Base-by-base conservation (phyloP, 2,797 vertebrate species). In the Tolypeutes matacus region DNA sequence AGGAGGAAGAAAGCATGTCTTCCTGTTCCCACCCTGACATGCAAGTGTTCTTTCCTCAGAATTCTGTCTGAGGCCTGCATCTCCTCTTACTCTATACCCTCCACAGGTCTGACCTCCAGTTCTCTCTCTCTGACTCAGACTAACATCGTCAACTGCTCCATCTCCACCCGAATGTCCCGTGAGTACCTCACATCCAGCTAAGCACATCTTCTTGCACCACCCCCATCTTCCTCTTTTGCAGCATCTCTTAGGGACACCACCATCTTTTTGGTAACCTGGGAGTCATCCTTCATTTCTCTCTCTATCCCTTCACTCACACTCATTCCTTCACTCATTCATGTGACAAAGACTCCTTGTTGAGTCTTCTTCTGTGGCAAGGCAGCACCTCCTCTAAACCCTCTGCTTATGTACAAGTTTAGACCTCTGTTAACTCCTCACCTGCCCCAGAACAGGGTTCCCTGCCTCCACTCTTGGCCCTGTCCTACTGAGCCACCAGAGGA, bases 1-100 rank as follows among this genome's bases (percentile, higher is more conserved):
- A 25, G n/a, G 58, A 90, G 23, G 29, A 86, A 77, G 42, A 86
- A 90, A 89, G 2, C 49, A 53, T 51, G 27, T 77, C 34, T 93
- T 92, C 31, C 64, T 17, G 84, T 69, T 23, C 42, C 58, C 13
- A 58, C 15, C 36, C 29, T 75, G 67, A 76, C 23, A 58, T 34
- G 34, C 70, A 94, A 76, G 80, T 86, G 17, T 83, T 46, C 69
- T 89, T 69, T 76, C 34, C 49, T 67, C n/a, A 25, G 92, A 95
- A 73, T 36, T 46, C 72, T 67, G 11, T 58, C 72, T 86, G 14
- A 13, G 29, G 17, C 49, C 53, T 34, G 11, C 25, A 12, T 93
- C 56, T 65, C 51, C 67, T 92, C 51, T 73, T 23, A 9, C 21
- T 76, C 53, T 42, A 36, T 2, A 27, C 31, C 64, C 18, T 77